Conservation (phyloP, 2,888 invertebrate genomes). For the Drosophila maculinotata region DNA sequence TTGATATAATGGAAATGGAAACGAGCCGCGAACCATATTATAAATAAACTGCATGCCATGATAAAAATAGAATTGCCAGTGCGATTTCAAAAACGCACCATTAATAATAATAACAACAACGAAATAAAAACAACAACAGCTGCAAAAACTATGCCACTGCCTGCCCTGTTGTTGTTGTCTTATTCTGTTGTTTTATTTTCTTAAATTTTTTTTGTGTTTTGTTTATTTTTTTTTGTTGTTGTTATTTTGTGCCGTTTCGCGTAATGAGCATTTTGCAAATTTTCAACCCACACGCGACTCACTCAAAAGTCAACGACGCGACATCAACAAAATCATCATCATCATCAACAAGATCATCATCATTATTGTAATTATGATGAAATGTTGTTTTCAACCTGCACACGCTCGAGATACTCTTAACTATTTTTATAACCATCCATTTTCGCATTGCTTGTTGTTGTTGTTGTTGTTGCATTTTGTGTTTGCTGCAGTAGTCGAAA, state of each 20-base stretch:
- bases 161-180: conserved; percentile 14
- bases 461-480: conserved; percentile 30
- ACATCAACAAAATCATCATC: conserved; percentile 8
- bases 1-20: conserved; percentile 60
- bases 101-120: conserved; percentile 34
- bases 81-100: conserved; percentile 48
- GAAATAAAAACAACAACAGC: conserved; percentile 28
- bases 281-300: conserved; percentile 73
- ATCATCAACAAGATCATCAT: conserved; percentile 15
- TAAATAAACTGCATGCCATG: conserved; percentile 76
- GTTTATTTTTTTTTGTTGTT: conserved; percentile 17
- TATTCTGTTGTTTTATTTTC: conserved; percentile 29
- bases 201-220: too few relatives aligned
- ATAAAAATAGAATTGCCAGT: conserved; percentile 73
- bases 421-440: conserved; percentile 39
- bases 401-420: conserved; percentile 39
- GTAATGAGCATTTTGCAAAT: conserved; percentile 57
- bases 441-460: conserved; percentile 12
- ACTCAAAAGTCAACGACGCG: conserved; percentile 57
- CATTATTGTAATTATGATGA: conserved; percentile 15
- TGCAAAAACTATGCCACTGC: conserved; percentile 62
- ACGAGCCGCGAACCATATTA: conserved; percentile 72
- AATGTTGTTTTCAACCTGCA: conserved; percentile 27
- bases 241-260: conserved; percentile 44
- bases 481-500: conserved; percentile 55